Evolutionary conservation across 2,797 vertebrate genomes (phyloP), one percentile per base, ranked within the genome.

Genomic region (Pogonophryne albipinna): DNA sequence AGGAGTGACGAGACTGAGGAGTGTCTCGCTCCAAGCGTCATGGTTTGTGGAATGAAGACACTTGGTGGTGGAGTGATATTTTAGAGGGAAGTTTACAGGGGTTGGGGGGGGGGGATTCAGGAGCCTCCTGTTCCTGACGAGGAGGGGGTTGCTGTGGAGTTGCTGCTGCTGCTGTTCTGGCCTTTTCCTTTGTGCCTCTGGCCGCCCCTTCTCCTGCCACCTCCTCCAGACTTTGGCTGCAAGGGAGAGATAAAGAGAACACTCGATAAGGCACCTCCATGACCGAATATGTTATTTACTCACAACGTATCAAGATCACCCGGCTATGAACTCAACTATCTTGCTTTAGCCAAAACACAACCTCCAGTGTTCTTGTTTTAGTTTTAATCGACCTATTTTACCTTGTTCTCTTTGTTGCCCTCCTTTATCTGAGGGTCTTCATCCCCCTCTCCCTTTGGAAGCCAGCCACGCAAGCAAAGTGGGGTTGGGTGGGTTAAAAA

Each of bases 401-500:
- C 95, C 95, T 95, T 96, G 92, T 94, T 95, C 87, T 95, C 95
- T 93, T 95, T 95, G 93, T 93, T 95, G 81, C 92, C 93, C 89
- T 95, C 94, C 71, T 94, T 95, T 89, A 90, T 85, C 77, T 95
- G 95, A 93, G 92, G 91, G 88, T 95, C 95, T 74, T 95, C 95
- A 53, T 95, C 94, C 83, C 92, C 93, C 91, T 94, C 94, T 85
- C 91, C 93, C 95, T 95, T 85, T 81, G 76, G 83, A 74, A 65
- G 87, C 64, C 74, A 78, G 83, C 75, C 70, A 74, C 67, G 85
- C 83, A 91, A 90, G 85, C 87, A 87, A 71, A 84, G 84, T 19
- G 20, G 50, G 84, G 71, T 87, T 76, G 76, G 61, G 57, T 71
- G 74, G 64, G 66, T 65, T 67, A 52, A 63, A 82, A 10, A 65